phyloP scores from a whole-genome alignment of 2,797 vertebrate species.

The Leptoclinus maculatus region DNA sequence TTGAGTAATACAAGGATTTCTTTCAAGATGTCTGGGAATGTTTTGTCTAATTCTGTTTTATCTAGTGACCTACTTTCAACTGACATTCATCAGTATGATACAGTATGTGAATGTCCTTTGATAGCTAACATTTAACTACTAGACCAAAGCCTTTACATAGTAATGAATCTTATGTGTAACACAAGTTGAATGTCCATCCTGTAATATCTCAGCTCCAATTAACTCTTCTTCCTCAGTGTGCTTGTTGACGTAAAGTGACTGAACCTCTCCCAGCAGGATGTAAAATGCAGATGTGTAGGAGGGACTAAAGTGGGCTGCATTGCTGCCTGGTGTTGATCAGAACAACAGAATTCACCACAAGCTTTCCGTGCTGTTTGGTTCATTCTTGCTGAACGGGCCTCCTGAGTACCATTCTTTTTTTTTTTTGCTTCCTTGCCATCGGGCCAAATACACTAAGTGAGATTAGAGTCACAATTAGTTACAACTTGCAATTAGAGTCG shows the following conservation, averaged over 20 bases:
- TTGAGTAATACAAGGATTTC: neutral
- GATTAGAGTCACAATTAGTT: conserved; percentile 33
- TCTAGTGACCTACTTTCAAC: neutral
- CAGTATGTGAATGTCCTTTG: neutral
- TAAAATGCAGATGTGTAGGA: conserved; percentile 5
- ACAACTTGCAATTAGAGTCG: conserved; percentile 22
- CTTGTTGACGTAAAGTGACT: neutral
- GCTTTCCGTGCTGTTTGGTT: conserved; percentile 9
- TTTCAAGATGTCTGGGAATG: neutral
- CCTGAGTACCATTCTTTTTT: neutral
- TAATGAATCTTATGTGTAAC: neutral
- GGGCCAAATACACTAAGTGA: conserved; percentile 28
- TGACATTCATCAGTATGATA: neutral
- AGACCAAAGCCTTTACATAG: neutral
- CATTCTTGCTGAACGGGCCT: conserved; percentile 13
- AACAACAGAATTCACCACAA: conserved; percentile 13
- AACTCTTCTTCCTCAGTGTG: conserved; percentile 6
- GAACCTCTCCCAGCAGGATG: conserved; percentile 10
- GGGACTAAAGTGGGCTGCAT: neutral
- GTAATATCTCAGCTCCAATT: conserved; percentile 13
- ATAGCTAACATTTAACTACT: neutral
- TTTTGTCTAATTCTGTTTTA: neutral
- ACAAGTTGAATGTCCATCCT: neutral
- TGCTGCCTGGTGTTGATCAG: conserved; percentile 6
- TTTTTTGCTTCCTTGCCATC: conserved; percentile 5